These are phyloP conservation scores for Hemaris fuciformis DNA, from an alignment of 2,888 invertebrate genomes.

Conservation along the genomic window DNA sequence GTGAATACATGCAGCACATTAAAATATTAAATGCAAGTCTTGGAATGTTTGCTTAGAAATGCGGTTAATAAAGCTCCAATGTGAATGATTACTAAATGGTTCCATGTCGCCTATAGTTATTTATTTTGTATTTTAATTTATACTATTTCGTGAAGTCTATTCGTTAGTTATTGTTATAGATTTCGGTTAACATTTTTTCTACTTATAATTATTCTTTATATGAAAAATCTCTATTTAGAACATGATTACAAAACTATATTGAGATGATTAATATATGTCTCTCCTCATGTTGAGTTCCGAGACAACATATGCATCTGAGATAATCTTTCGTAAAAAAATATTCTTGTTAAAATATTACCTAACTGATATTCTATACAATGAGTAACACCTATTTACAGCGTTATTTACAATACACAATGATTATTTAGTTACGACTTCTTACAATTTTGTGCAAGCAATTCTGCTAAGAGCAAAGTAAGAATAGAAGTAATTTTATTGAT, in stretches of 20 bases:
- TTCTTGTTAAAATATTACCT: constrained; percentile 68
- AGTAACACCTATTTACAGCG: constrained; percentile 59
- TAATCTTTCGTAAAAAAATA: constrained; percentile 64
- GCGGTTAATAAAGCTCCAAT: constrained; percentile 23
- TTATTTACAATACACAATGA: constrained; percentile 52
- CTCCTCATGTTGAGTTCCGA: not conserved
- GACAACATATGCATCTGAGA: not conserved
- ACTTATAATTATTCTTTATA: constrained; percentile 1
- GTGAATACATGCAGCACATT: constrained; percentile 17
- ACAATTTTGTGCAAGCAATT: constrained; percentile 41
- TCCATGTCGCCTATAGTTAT: constrained; percentile 42
- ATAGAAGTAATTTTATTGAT: not conserved
- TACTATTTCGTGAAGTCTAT: not conserved
- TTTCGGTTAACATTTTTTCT: not conserved
- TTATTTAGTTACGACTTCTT: constrained; percentile 13
- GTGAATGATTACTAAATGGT: constrained; percentile 53
- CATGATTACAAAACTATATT: constrained; percentile 6
- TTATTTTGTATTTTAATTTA: too few relatives aligned
- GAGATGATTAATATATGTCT: not conserved
- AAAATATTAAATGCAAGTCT: constrained; percentile 44
- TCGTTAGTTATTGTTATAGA: not conserved
- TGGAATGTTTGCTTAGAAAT: constrained; percentile 46
- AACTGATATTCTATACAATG: constrained; percentile 67
- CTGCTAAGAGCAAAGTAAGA: not conserved
- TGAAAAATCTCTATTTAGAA: constrained; percentile 8